Evolutionary conservation across 2,113 vertebrate genomes (phyloP), one percentile per base, ranked within the genome.

Genomic region (Clupea harengus): DNA sequence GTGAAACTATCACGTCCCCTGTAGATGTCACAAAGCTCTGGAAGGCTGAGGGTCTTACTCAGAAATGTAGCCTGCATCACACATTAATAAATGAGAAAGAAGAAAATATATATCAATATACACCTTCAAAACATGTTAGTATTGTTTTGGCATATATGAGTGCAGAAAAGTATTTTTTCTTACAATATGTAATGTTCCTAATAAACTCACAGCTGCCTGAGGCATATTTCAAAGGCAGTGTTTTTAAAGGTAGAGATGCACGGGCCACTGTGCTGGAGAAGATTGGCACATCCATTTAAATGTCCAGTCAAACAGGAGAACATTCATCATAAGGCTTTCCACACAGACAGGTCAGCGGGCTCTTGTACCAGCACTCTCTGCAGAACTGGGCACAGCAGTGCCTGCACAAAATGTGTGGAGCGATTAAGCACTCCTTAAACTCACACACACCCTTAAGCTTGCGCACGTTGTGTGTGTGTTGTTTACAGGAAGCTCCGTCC

Each of bases 341-440:
- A 0, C 95, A 96, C 17, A 0, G 9, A 85, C 95, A 96, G 0
- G 0, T 0, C 0, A 94, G 0, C 0, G 93, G 91, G 11, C 0
- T 83, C 80, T 88, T 87, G 81, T 89, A 95, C 94, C 92, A 96
- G 11, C 95, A 95, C 0, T 5, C 1, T 0, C 3, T 87, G 39
- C 95, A 95, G 13, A 85, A 91, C 81, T 91, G 90, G 0, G 9
- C 45, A 18, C 88, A 89, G 67, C 95, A 96, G 47, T 93, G 93
- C 8, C 87, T 84, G 86, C 95, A 96, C 11, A 93, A 80, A 0
- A 91, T 82, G 46, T 90, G 44, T 0, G 91, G 90, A 0, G 82
- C 86, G 6, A 89, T 88, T 25, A 50, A 0, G 22, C 92, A 93
- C 0, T 0, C 0, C 81, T 2, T 57, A 20, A 91, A 92, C 1